phyloP scores from a whole-genome alignment of 2,113 vertebrate genomes.

The Andinoacara biseriatus region DNA sequence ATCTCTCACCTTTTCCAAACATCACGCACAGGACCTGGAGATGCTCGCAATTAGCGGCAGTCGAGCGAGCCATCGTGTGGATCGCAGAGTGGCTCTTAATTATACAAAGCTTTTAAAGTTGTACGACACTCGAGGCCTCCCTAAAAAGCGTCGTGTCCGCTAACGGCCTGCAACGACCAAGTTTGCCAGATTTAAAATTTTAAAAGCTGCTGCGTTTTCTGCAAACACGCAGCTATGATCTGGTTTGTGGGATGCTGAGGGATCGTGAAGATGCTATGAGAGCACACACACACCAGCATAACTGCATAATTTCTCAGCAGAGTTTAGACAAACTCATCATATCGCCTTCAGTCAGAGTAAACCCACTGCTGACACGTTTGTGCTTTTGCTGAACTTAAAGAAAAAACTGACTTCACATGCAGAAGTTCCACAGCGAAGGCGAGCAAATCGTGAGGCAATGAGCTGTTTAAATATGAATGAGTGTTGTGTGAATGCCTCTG shows the following conservation, averaged over 20 bases:
- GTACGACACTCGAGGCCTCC: slow-evolving; percentile 23
- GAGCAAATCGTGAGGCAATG: slow-evolving; percentile 22
- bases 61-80: slow-evolving; percentile 29
- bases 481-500: slow-evolving; percentile 55
- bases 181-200: slow-evolving; percentile 53
- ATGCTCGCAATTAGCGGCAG: slow-evolving; percentile 36
- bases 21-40: slow-evolving; percentile 13
- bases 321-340: slow-evolving; percentile 14
- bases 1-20: neutral
- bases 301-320: neutral
- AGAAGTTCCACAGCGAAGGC: slow-evolving; percentile 9
- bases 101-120: slow-evolving; percentile 61
- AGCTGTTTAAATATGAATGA: slow-evolving; percentile 66
- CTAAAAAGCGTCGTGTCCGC: slow-evolving; percentile 29
- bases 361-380: neutral
- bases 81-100: slow-evolving; percentile 51
- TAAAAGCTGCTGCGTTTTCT: slow-evolving; percentile 42
- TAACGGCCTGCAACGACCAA: slow-evolving; percentile 39
- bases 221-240: slow-evolving; percentile 8
- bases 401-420: slow-evolving; percentile 6
- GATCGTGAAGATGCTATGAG: slow-evolving; percentile 34
- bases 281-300: neutral
- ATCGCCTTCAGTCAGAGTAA: neutral
- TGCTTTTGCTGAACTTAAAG: slow-evolving; percentile 34
- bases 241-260: neutral